Base-by-base conservation (phyloP, 2,888 invertebrate genomes). In the Gastrophysa polygoni region DNA sequence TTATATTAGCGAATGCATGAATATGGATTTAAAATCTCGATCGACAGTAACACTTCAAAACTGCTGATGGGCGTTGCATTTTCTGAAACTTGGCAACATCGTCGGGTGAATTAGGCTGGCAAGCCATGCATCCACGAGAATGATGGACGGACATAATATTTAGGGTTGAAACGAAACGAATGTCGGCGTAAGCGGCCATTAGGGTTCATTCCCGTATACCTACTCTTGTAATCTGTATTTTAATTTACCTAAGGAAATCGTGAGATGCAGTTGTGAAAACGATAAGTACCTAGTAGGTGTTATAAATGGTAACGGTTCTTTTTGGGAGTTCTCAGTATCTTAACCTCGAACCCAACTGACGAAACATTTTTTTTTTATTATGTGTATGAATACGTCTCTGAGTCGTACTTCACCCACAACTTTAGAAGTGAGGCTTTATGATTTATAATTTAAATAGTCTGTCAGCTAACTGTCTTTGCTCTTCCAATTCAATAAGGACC, bases 131-230 rank as follows among this genome's bases (percentile, higher is more conserved):
- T 7, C 57, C 59, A 57, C 47, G 58, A 63, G 59, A 67, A 70
- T 70, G 71, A 72, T 68, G 71, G 71, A 69, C 71, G 70, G 64
- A 68, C 68, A 65, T 38, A 11, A 38, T 67, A 68, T 65, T 66
- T 71, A 66, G 73, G 73, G 73, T 72, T 72, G 73, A 69, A 69
- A 71, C 67, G 66, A 64, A 64, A 67, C 67, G 67, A 64, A 67
- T 67, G 66, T 60, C 57, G 59, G 60, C 55, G 58, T 56, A 66
- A 66, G 70, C 68, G 67, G 72, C 71, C 71, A 72, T 72, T 71
- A 72, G 61, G 55, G 57, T 54, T 44, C 54, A 24, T 24, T 24
- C 24, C 24, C 59, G 48, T 32, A 44, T n/a, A n/a, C n/a, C n/a
- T n/a, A n/a, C n/a, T n/a, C 20, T 56, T n/a, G 60, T 68, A 68